phyloP scores from a whole-genome alignment of 2,888 invertebrate genomes.

The Hermaeophaga mercurialis region DNA sequence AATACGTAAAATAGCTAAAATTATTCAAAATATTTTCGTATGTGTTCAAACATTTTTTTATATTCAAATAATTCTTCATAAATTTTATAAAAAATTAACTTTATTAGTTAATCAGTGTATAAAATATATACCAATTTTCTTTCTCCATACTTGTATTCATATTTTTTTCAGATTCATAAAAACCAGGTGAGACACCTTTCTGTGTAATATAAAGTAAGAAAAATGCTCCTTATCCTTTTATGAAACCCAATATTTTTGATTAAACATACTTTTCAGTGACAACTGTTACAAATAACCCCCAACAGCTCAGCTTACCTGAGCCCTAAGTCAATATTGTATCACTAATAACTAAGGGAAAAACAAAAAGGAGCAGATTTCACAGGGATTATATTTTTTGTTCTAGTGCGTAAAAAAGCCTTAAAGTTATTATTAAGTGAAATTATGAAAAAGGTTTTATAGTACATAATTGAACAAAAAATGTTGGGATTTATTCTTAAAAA shows the following conservation, averaged over 20 bases:
- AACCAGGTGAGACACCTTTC: conserved; percentile 6
- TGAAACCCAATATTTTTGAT: conserved; percentile 22
- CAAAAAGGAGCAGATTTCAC: conserved; percentile 1
- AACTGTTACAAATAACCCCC: conserved; percentile 21
- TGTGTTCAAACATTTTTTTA: too few species aligned
- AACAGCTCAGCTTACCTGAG: conserved; percentile 18
- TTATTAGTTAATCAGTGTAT: too few species aligned
- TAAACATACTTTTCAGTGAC: conserved; percentile 19
- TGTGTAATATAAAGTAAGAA: not conserved
- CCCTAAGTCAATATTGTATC: conserved; percentile 25
- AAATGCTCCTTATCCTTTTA: conserved; percentile 2
- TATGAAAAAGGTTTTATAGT: too few species aligned
- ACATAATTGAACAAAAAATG: too few species aligned
- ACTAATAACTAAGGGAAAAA: conserved; percentile 22
- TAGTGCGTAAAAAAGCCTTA: too few species aligned
- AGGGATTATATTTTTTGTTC: not conserved
- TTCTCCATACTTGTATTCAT: not conserved
- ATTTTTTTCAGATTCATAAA: conserved; percentile 5
- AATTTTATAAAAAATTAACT: too few species aligned
- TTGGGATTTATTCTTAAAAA: too few species aligned
- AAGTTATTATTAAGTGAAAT: too few species aligned
- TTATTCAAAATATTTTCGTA: too few species aligned
- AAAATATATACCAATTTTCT: not conserved
- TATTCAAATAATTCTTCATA: too few species aligned
- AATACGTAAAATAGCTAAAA: not conserved